A percentile compares a stretch with the other conserved stretches of the same genome.
Conservation (phyloP, 1,140 invertebrate species). For the Drosophila kanapiae region DNA sequence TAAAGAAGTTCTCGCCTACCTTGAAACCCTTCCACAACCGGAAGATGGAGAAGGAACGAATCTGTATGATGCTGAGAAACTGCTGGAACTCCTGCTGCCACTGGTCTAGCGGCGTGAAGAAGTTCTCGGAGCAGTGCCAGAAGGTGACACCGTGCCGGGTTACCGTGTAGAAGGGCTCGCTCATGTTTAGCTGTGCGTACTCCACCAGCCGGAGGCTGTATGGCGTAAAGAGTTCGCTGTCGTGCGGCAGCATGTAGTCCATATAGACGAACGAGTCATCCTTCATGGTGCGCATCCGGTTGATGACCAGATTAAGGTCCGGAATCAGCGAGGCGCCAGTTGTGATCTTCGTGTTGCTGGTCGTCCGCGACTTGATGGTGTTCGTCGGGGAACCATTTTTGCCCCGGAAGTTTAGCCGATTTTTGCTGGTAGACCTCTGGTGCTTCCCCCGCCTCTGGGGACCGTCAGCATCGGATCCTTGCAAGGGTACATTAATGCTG, state of each 20-base stretch:
- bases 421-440: not conserved
- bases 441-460: not conserved
- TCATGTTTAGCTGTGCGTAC: constrained; percentile 87
- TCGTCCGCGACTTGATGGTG: not conserved
- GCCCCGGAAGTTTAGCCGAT: constrained; percentile 7
- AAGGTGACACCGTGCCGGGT: constrained; percentile 90
- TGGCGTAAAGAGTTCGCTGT: constrained; percentile 90
- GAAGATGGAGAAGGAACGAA: constrained; percentile 90
- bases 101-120: constrained; percentile 89
- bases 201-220: constrained; percentile 89
- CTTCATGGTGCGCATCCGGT: constrained; percentile 64
- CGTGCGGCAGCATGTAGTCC: constrained; percentile 89
- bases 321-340: constrained; percentile 80
- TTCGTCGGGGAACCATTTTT: not conserved
- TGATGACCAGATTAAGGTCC: constrained; percentile 65
- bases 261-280: constrained; percentile 89
- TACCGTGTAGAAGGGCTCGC: constrained; percentile 89
- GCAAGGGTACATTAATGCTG: not conserved
- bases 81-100: constrained; percentile 91
- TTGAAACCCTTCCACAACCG: constrained; percentile 93
- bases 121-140: constrained; percentile 88
- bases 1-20: constrained; percentile 80
- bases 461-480: not conserved
- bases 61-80: constrained; percentile 89
- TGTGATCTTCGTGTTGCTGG: constrained; percentile 46